A percentile compares a stretch with the other conserved stretches of the same genome.
phyloP scores from a whole-genome alignment of 1,140 invertebrate species.

The Sogatella furcifera region DNA sequence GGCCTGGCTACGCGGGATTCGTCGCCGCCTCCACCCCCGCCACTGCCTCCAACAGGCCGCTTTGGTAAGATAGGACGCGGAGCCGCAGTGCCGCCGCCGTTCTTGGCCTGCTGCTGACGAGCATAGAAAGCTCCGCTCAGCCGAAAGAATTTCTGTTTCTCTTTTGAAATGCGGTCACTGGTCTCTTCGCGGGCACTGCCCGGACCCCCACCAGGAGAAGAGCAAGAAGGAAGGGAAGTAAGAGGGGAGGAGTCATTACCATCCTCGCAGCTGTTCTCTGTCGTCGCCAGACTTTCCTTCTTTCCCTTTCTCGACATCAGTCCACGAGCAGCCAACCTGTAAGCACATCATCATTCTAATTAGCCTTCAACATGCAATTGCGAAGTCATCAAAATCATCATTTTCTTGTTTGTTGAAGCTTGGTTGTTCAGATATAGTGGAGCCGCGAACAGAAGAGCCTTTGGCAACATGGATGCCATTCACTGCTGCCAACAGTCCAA shows the following conservation, averaged over 20 bases:
- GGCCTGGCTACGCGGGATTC: conserved; percentile 17
- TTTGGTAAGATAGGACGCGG: conserved; percentile 11
- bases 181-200: conserved; percentile 35
- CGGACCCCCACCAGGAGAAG: conserved; percentile 32
- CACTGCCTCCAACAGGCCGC: conserved; percentile 7
- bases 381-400: too few species aligned
- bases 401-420: too few species aligned
- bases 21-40: background rate
- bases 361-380: too few species aligned
- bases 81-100: background rate
- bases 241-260: conserved; percentile 42
- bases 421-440: too few species aligned
- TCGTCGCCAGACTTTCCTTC: conserved; percentile 25
- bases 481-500: too few species aligned
- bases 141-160: conserved; percentile 77
- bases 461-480: too few species aligned
- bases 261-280: conserved; percentile 41
- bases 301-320: conserved; percentile 28
- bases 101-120: conserved; percentile 25
- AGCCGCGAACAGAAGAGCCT: too few species aligned
- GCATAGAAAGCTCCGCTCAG: conserved; percentile 57
- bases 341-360: background rate
- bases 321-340: conserved; percentile 31
- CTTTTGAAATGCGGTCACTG: conserved; percentile 64
- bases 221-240: conserved; percentile 34